These are phyloP conservation scores for Canis aureus DNA, from an alignment of 2,113 vertebrate genomes.

Conservation along the genomic window DNA sequence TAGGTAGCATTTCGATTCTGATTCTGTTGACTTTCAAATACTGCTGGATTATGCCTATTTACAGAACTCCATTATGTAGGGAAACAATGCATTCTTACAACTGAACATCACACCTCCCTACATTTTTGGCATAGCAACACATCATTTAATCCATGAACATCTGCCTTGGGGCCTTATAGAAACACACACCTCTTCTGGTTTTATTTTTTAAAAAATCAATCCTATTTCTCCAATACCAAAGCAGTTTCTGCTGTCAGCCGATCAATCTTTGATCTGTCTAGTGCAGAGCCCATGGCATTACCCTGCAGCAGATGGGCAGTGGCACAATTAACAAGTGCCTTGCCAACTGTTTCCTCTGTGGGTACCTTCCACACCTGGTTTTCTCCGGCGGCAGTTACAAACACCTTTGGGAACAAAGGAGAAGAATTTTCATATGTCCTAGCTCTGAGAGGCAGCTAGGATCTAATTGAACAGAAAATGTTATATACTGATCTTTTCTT, in stretches of 20 bases:
- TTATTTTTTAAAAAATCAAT: conserved; percentile 52
- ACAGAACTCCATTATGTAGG: not conserved
- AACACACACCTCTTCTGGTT: not conserved
- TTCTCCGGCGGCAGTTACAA: not conserved
- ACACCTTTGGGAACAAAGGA: not conserved
- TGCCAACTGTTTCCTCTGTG: not conserved
- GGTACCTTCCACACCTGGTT: conserved; percentile 6
- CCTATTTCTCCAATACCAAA: conserved; percentile 15
- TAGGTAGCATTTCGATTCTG: not conserved
- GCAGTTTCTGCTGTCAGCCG: not conserved
- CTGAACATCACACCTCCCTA: not conserved
- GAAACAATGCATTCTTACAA: conserved; percentile 54
- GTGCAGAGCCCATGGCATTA: not conserved
- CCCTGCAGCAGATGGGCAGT: not conserved
- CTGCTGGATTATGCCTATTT: not conserved
- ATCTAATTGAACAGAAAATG: not conserved
- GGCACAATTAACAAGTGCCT: not conserved
- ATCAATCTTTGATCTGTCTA: conserved; percentile 51
- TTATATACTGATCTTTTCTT: not conserved
- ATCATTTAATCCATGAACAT: conserved; percentile 19
- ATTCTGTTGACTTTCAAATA: not conserved
- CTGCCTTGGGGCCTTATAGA: not conserved
- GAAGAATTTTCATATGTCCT: not conserved
- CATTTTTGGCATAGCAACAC: not conserved
- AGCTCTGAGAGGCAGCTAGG: not conserved